Evolutionary conservation across 2,888 invertebrate species (phyloP).

Genomic region (Dastarcus helophoroides): DNA sequence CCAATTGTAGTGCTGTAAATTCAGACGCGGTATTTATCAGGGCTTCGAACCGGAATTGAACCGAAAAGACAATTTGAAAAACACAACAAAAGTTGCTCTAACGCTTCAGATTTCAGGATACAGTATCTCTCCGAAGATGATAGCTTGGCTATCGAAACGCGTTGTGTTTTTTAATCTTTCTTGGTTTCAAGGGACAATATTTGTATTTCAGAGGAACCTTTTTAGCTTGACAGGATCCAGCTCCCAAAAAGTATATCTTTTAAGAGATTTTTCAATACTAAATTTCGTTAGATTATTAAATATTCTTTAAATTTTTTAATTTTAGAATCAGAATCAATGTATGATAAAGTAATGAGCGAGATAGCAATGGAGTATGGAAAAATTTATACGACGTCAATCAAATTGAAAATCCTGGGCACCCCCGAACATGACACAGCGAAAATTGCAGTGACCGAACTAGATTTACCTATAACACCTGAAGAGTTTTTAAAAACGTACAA

Average conservation of each 20-base stretch:
- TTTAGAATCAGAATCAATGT: slow-evolving; percentile 70
- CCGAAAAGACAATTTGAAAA: no score
- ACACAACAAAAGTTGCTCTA: no score
- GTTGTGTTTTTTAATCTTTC: no score
- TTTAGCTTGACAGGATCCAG: neutral
- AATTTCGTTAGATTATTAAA: neutral
- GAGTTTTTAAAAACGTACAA: slow-evolving; percentile 46
- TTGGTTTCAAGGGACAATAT: slow-evolving; percentile 8
- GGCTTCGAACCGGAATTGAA: no score
- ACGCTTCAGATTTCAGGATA: no score
- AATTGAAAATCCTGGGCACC: slow-evolving; percentile 42
- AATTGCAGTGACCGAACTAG: slow-evolving; percentile 43
- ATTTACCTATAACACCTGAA: slow-evolving; percentile 48
- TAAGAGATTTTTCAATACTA: slow-evolving; percentile 3
- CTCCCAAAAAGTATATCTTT: neutral
- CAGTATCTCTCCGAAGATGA: no score
- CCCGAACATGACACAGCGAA: slow-evolving; percentile 41
- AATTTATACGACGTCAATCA: slow-evolving; percentile 62
- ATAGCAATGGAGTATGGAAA: slow-evolving; percentile 62
- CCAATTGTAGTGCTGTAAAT: no score
- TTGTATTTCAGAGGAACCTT: slow-evolving; percentile 4
- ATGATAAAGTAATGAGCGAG: slow-evolving; percentile 60
- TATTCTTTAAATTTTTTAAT: slow-evolving; percentile 6
- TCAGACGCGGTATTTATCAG: no score
- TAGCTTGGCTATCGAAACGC: no score